Base-by-base conservation (phyloP, 2,113 vertebrate genomes). In the Salvelinus sp. region DNA sequence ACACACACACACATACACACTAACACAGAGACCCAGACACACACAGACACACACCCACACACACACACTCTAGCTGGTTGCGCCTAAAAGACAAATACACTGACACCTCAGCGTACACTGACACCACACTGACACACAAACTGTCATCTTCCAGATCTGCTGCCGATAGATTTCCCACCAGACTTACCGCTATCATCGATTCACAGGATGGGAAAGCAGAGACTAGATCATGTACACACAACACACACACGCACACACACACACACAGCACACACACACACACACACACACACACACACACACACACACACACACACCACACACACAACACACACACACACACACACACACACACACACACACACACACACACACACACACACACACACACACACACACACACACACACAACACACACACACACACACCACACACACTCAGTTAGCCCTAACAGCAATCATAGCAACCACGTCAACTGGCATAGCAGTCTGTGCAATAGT, bases 391-490 rank as follows among this genome's bases (percentile, higher is more conserved):
- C 81, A 30, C 28, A 90, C 86, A 89, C 82, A 90, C 85, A 89
- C 82, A 90, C 86, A 89, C 82, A 90, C 86, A 89, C 82, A 90
- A 89, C 82, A 90, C 86, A 89, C 82, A 90, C 86, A 89, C 82
- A 90, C 86, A 89, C 81, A 90, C 86, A 89, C 81, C 72, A 74
- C 85, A 73, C 81, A 88, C 82, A 89, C 85, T 79, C 76, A 1
- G 87, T 6, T 79, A 82, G 84, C 79, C 80, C 80, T 86, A 82
- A 76, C 79, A 38, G 90, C 88, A 88, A 87, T 90, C 91, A 90
- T 88, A 79, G 90, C 86, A 92, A 91, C 91, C 90, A 92, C 91
- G 91, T 92, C 91, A 90, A 91, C 85, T 83, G 88, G 88, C 87
- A 80, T 38, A 76, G 85, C 77, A 75, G 79, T 75, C 48, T 6